Percentiles rank a stretch among this genome's conserved stretches.
phyloP scores from a whole-genome alignment of 1,140 invertebrate species.

The Pogonomyrmex barbatus region DNA sequence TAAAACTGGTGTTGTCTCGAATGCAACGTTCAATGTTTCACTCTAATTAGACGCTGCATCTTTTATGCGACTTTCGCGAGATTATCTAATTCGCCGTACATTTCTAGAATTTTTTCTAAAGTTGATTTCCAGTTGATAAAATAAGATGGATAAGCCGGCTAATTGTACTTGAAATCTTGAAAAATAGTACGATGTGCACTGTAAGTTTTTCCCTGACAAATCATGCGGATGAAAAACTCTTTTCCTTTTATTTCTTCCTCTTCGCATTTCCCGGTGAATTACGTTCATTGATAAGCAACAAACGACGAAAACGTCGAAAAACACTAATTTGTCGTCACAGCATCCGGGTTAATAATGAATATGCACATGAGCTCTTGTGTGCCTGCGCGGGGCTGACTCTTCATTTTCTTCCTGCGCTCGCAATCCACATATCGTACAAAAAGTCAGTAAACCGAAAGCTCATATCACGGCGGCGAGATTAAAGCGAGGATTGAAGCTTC shows the following conservation, averaged over 20 bases:
- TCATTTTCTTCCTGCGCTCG: slow-evolving; percentile 39
- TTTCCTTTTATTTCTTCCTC: background rate
- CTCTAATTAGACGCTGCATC: slow-evolving; percentile 14
- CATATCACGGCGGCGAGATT: slow-evolving; percentile 49
- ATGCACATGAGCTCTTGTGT: slow-evolving; percentile 39
- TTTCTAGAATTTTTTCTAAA: background rate
- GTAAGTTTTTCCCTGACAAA: slow-evolving; percentile 6
- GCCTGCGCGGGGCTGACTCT: background rate
- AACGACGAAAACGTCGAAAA: background rate
- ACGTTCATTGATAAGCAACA: background rate
- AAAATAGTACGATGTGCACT: background rate
- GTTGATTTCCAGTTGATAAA: background rate
- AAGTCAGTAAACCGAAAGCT: slow-evolving; percentile 43
- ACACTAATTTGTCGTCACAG: slow-evolving; percentile 5
- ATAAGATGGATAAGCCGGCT: background rate
- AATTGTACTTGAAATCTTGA: background rate
- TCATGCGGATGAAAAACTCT: background rate
- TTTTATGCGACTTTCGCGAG: background rate
- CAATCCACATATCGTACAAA: slow-evolving; percentile 27
- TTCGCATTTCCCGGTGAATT: background rate
- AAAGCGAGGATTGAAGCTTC: slow-evolving; percentile 35
- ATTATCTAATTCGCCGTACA: background rate
- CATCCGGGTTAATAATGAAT: slow-evolving; percentile 40
- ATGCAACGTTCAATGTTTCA: slow-evolving; percentile 8
- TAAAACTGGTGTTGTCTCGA: background rate